phyloP scores from a whole-genome alignment of 2,113 vertebrate genomes.

The Amblyopsis rosae region DNA sequence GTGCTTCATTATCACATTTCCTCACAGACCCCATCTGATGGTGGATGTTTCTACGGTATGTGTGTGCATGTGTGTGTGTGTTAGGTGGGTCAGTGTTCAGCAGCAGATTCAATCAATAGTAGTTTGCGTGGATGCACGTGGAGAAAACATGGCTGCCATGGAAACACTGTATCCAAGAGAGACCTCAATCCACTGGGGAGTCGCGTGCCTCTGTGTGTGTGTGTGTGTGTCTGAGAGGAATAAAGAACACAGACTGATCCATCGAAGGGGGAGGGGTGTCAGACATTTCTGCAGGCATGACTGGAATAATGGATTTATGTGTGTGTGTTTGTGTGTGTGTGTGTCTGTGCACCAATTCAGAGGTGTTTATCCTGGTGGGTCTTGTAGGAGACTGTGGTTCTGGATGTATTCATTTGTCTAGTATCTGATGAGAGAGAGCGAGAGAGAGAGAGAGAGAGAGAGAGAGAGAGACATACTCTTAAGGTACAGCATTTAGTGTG shows the following conservation, averaged over 20 bases:
- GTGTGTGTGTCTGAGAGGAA: constrained; percentile 43
- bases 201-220: constrained; percentile 21
- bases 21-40: constrained; percentile 13
- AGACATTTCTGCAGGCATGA: constrained; percentile 76
- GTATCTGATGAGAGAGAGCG: constrained; percentile 19
- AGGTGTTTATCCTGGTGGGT: constrained; percentile 67
- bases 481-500: constrained; percentile 70
- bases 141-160: constrained; percentile 74
- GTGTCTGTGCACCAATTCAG: constrained; percentile 10
- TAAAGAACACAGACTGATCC: constrained; percentile 68
- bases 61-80: constrained; percentile 10
- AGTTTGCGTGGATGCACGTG: constrained; percentile 44
- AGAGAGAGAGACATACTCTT: constrained; percentile 41
- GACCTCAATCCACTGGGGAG: constrained; percentile 54
- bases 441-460: constrained; percentile 18
- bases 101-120: constrained; percentile 57
- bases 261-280: constrained; percentile 52
- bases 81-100: constrained; percentile 43
- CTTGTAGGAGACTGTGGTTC: constrained; percentile 68
- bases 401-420: constrained; percentile 75
- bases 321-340: constrained; percentile 25
- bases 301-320: constrained; percentile 63
- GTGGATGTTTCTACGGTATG: constrained; percentile 40
- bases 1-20: constrained; percentile 33
- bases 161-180: constrained; percentile 73